Base-by-base conservation (phyloP, 1,140 invertebrate species). In the Eurytemora carolleeae region DNA sequence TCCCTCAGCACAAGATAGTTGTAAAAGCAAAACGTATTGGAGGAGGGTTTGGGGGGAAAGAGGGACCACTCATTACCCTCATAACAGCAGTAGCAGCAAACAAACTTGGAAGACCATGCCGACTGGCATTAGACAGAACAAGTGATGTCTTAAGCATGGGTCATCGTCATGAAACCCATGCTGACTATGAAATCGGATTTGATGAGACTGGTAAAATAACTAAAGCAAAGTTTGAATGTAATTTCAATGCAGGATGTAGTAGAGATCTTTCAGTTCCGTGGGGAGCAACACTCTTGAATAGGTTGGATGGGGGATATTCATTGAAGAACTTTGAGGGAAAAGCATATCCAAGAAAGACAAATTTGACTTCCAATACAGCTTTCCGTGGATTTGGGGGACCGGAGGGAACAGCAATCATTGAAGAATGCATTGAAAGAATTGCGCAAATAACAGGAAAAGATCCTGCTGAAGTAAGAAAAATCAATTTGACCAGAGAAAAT, bases 21-120 rank as follows among this genome's bases (percentile, higher is more conserved):
- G 79, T 82, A 12, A 80, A 80, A 64, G 83, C 86, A 0, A 93
- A 93, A 71, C 78, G 92, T 61, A 72, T 96, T 66, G 92, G 92
- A 3, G 93, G 93, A 44, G 93, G 89, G 25, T 97, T 96, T 74
- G 93, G 93, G 18, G 93, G 93, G 2, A 97, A 97, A 75, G 91
- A 96, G 72, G 84, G 85, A 0, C 76, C 86, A 55, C 67, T 73
- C 17, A 61, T 73, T 7, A 74, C 76, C n/a, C 69, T 71, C 23
- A 76, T 77, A 24, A 78, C 78, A 44, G 67, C 67, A 1, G 59
- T 67, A 24, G 66, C 61, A 3, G 66, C 67, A 2, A n/a, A 53
- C n/a, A 65, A 67, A 23, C 54, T 65, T 2, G 19, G 44, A 15
- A 53, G 54, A 18, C 67, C 67, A 17, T 64, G 65, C 7, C 31